Evolutionary conservation across 2,888 invertebrate genomes (phyloP), one percentile per base, ranked within the genome.

Genomic region (Limnephilus marmoratus): DNA sequence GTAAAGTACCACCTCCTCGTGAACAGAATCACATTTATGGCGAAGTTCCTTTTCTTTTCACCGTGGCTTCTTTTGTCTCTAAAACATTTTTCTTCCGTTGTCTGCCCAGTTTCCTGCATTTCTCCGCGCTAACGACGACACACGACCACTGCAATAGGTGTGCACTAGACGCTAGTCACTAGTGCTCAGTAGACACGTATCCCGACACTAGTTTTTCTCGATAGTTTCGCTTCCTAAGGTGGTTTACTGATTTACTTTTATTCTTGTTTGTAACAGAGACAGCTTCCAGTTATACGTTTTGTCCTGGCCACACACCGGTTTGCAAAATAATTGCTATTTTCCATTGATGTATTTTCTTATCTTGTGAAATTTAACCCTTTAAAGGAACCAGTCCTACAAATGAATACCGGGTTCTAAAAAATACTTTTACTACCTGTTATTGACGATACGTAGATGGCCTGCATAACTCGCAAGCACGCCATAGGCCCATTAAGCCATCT

Each of bases 91-190:
- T 83, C 37, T 83, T 83, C 83, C 83, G 83, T 34, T n/a, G 83
- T 83, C 83, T 34, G 18, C 24, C 41, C 83, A 83, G 83, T 37
- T 83, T 83, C 83, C 83, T 83, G 83, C 83, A 83, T 83, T 83
- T 82, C 82, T 82, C 34, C 18, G n/a, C 2, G 34, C 37, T 37
- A 34, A 83, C 83, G 83, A 83, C 37, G 83, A 83, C 11, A 83
- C 37, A 37, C 37, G 18, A 24, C 24, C 7, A 9, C 68, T n/a
- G n/a, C 24, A 68, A n/a, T 68, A 24, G 18, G 82, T 37, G 37
- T 37, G 37, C 41, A 15, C 37, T 68, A 68, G 24, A 68, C 68
- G 4, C 68, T 68, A 24, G 41, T 41, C 11, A 24, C 68, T 68
- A 2, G 24, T 68, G 9, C 24, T 68, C 68, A 68, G 68, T 68